Conservation (phyloP, 2,113 vertebrate genomes). For the Ailuropoda melanoleuca region DNA sequence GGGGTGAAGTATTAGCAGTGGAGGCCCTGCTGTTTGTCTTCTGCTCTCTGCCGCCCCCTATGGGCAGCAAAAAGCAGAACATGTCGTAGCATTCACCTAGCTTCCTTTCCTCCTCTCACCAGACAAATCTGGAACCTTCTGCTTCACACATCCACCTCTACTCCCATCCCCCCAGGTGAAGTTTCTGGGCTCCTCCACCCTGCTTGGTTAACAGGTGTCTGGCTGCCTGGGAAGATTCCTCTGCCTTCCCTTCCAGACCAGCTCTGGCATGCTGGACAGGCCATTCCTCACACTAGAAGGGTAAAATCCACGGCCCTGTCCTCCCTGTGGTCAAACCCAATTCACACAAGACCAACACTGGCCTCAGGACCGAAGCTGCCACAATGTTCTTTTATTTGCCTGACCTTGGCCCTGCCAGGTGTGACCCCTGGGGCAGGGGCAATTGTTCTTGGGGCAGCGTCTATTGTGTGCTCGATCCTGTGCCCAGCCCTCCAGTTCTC, state of each 20-base stretch:
- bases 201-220: background rate
- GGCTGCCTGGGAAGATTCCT: background rate
- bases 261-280: background rate
- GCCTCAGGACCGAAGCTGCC: background rate
- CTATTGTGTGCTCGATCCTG: background rate
- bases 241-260: background rate
- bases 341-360: background rate
- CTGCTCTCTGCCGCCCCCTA: constrained; percentile 50
- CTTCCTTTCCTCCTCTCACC: background rate
- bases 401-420: background rate
- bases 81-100: rapidly evolving
- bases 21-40: background rate
- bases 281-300: background rate
- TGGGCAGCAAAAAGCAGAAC: background rate
- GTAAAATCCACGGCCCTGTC: background rate
- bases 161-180: background rate
- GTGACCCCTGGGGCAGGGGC: background rate
- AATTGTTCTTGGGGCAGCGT: background rate
- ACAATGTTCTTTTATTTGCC: background rate
- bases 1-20: no score
- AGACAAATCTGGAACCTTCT: background rate
- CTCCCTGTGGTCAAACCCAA: background rate
- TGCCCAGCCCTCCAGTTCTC: background rate
- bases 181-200: background rate
- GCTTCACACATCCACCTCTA: background rate